Evolutionary conservation across 2,888 invertebrate genomes (phyloP).

Genomic region (Agrochola lota): DNA sequence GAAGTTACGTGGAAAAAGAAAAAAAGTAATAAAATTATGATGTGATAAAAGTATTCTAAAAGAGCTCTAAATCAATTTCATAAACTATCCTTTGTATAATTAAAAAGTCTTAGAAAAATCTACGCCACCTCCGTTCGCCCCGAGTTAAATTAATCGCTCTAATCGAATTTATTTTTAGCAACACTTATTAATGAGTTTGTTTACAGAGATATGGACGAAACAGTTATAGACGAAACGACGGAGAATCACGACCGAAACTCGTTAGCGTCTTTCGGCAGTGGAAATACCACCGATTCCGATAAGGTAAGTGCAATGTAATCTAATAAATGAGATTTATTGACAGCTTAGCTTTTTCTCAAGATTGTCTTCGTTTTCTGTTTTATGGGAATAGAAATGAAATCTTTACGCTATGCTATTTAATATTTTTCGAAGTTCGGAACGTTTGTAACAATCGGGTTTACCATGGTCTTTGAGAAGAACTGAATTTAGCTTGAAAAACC

Average conservation of each 20-base stretch:
- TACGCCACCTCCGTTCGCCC: not conserved
- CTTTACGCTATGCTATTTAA: not conserved
- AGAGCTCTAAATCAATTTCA: not conserved
- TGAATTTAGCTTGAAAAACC: not conserved
- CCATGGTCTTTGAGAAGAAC: not conserved
- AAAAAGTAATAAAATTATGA: too few species aligned
- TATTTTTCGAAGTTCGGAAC: not conserved
- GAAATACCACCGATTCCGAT: slow-evolving; percentile 98
- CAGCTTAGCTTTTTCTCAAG: not conserved
- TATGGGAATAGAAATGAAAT: not conserved
- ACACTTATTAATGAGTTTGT: slow-evolving; percentile 17
- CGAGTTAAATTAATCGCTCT: not conserved
- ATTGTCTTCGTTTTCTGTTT: slow-evolving; percentile 5
- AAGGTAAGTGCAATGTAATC: slow-evolving; percentile 92
- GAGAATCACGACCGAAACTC: slow-evolving; percentile 97
- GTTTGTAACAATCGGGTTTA: not conserved
- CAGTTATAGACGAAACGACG: slow-evolving; percentile 95
- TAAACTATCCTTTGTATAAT: not conserved
- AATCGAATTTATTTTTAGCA: slow-evolving; percentile 9
- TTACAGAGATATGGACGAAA: slow-evolving; percentile 96
- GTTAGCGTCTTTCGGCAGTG: slow-evolving; percentile 97
- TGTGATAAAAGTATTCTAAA: not conserved
- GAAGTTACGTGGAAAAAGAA: not conserved
- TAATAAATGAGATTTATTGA: not conserved
- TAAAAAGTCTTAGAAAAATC: not conserved